A percentile compares a stretch with the other conserved stretches of the same genome.
These are phyloP conservation scores for Scopus umbretta DNA, from an alignment of 2,113 vertebrate genomes.

Conservation along the genomic window DNA sequence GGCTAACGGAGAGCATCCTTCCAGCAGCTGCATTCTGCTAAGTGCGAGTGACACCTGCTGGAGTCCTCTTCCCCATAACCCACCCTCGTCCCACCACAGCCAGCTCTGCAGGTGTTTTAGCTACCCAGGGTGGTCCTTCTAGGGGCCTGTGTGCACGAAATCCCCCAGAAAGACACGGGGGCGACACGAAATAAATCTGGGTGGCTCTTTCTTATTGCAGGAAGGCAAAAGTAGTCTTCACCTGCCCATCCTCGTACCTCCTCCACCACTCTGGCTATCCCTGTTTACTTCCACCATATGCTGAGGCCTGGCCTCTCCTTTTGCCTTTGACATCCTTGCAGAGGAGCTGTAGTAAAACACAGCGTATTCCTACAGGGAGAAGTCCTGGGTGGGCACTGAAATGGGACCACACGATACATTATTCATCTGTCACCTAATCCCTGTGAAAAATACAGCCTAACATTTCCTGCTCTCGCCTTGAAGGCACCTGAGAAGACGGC, in stretches of 20 bases:
- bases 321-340: not conserved
- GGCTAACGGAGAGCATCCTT: not conserved
- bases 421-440: not conserved
- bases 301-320: not conserved
- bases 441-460: not conserved
- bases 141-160: accelerated
- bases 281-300: accelerated
- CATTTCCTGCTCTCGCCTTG: not conserved
- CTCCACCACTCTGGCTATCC: too few species aligned
- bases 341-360: not conserved
- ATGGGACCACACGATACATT: accelerated
- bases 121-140: not conserved
- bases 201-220: not conserved
- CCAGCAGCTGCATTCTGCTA: not conserved
- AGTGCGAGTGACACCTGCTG: slow-evolving; percentile 61
- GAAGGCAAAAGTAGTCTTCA: not conserved
- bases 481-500: not conserved
- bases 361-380: not conserved
- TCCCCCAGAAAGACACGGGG: not conserved
- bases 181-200: not conserved
- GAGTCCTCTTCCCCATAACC: not conserved
- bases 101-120: not conserved
- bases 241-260: not conserved
- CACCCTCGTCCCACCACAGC: not conserved
- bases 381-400: not conserved